Base-by-base conservation (phyloP, 2,888 invertebrate species). In the Drosophila fungiperda region DNA sequence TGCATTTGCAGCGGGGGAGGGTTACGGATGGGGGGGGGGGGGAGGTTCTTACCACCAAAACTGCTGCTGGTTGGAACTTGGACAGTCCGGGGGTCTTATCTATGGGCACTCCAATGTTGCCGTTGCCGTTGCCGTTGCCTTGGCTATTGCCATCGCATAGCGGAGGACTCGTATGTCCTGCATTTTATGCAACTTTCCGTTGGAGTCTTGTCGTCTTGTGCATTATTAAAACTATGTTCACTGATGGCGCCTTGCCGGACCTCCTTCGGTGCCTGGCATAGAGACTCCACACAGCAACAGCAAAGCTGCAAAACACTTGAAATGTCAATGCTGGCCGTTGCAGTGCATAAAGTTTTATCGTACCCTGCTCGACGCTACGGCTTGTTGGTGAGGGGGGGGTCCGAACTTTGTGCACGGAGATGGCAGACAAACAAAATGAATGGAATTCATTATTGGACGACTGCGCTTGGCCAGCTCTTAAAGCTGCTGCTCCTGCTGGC, bases 321-420 rank as follows among this genome's bases (percentile, higher is more conserved):
- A 91, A 80, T 89, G 89, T 90, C 89, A 91, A 89, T 90, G 90
- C 81, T 78, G 90, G 76, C 78, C 84, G 45, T 71, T 77, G 79
- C 73, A 82, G 81, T 87, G 79, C 81, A 91, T 91, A 89, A 91
- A 89, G 78, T 91, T 91, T 85, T 90, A 90, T 91, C 90, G 86
- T 73, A 70, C 32, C 66, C 65, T 29, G 68, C 40, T 55, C 36
- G 58, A 63, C 20, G 9, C 26, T 33, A 33, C 17, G 70, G 49
- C 76, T 60, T 65, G 49, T 49, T 15, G 42, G 3, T 15, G 42
- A 1, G 23, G 62, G 68, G 38, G 67, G 66, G 52, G 42, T 63
- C 66, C 67, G 53, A 76, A 68, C 75, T 75, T 75, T 74, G 61
- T 57, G 49, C 80, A 68, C 62, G 65, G 87, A 73, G 70, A 68